A percentile compares a stretch with the other conserved stretches of the same genome.
Evolutionary conservation across 64 coral and sea anemone genomes (phyloP).

Genomic region (Pocillopora verrucosa): DNA sequence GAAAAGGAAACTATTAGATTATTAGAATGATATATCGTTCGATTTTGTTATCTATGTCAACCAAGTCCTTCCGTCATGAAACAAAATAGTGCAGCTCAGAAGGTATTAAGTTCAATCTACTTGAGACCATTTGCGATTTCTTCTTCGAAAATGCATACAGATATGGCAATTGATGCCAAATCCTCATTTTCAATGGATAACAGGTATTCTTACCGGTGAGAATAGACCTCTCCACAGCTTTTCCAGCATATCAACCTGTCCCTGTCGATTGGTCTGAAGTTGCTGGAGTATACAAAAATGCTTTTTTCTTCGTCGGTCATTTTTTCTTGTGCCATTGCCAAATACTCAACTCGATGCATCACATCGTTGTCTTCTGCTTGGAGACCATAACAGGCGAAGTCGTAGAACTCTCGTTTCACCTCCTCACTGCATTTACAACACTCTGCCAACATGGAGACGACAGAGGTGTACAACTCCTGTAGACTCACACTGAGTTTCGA

Average conservation of each 20-base stretch:
- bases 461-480: neutral
- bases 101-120: too few species aligned
- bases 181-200: neutral
- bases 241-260: neutral
- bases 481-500: neutral
- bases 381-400: conserved; percentile 3
- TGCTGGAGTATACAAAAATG: neutral
- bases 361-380: neutral
- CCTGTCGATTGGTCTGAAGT: neutral
- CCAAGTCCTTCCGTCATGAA: too few species aligned
- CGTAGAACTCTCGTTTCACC: conserved; percentile 1
- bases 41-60: too few species aligned
- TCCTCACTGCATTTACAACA: conserved; percentile 8
- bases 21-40: too few species aligned
- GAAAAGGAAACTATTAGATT: too few species aligned
- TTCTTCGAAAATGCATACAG: neutral
- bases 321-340: neutral
- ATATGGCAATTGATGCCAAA: too few species aligned
- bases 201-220: neutral
- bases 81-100: too few species aligned
- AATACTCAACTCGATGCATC: neutral
- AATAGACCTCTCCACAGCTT: neutral
- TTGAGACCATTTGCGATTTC: too few species aligned
- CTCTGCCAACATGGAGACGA: neutral
- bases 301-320: conserved; percentile 6